phyloP scores from a whole-genome alignment of 2,797 vertebrate species.

The Cirrhinus mrigala region DNA sequence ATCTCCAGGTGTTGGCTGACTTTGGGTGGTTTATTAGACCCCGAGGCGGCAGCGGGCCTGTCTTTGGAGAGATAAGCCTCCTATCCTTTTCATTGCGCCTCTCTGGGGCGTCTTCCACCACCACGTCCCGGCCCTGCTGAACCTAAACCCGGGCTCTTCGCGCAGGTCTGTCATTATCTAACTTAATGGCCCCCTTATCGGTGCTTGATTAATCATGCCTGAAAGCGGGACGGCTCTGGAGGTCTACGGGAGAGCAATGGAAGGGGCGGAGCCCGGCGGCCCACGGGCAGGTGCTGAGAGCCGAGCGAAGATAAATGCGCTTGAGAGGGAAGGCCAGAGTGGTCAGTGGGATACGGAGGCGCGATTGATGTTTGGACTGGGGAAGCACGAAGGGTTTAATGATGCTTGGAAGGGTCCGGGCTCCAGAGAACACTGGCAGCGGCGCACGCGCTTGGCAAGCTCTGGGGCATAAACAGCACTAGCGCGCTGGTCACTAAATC shows the following conservation, averaged over 20 bases:
- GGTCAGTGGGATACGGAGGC: slow-evolving; percentile 48
- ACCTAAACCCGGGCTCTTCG: slow-evolving; percentile 47
- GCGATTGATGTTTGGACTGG: slow-evolving; percentile 58
- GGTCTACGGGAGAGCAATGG: slow-evolving; percentile 48
- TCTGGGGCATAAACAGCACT: slow-evolving; percentile 45
- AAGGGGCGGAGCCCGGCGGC: slow-evolving; percentile 53
- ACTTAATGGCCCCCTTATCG: slow-evolving; percentile 62
- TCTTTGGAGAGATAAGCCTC: slow-evolving; percentile 64
- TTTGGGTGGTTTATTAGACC: slow-evolving; percentile 63
- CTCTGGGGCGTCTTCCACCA: slow-evolving; percentile 56
- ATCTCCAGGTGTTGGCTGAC: slow-evolving; percentile 54
- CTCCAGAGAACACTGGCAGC: slow-evolving; percentile 42
- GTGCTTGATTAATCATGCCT: slow-evolving; percentile 64
- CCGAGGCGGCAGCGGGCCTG: slow-evolving; percentile 54
- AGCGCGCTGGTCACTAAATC: slow-evolving; percentile 50
- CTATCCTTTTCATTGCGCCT: slow-evolving; percentile 56
- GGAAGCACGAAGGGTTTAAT: slow-evolving; percentile 56
- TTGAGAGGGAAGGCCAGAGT: slow-evolving; percentile 27
- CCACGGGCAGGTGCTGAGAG: slow-evolving; percentile 46
- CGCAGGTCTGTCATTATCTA: slow-evolving; percentile 56
- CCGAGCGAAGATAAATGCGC: slow-evolving; percentile 52
- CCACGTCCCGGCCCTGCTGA: slow-evolving; percentile 16
- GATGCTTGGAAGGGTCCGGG: slow-evolving; percentile 54
- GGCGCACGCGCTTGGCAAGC: slow-evolving; percentile 17
- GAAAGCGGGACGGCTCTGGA: slow-evolving; percentile 45